These are phyloP conservation scores for Spea bombifrons DNA, from an alignment of 2,113 vertebrate genomes.

Conservation along the genomic window DNA sequence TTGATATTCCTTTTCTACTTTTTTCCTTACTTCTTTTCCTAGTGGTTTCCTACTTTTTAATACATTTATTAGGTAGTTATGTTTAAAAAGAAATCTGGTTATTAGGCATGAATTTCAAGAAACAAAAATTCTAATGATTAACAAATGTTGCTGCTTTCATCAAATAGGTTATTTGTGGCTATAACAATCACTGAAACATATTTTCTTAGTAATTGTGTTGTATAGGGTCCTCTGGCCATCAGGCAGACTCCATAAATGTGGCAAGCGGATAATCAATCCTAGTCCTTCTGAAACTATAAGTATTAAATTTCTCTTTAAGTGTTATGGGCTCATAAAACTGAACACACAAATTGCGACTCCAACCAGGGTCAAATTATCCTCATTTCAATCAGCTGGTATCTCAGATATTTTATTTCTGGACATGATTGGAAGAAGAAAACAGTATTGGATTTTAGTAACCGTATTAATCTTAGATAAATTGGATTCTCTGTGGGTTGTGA, in stretches of 20 bases:
- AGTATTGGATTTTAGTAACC: slow-evolving; percentile 40
- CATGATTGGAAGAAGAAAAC: background rate
- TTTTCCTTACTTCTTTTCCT: no score
- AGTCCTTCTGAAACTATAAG: slow-evolving; percentile 34
- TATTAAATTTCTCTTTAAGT: slow-evolving; percentile 46
- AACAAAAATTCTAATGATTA: background rate
- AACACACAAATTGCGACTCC: slow-evolving; percentile 45
- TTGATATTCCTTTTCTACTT: no score
- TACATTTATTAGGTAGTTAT: no score
- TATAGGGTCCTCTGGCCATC: slow-evolving; percentile 22
- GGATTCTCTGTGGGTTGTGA: slow-evolving; percentile 39
- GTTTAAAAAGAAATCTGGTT: no score
- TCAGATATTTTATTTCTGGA: slow-evolving; percentile 47
- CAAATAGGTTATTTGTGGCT: background rate
- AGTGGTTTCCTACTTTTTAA: no score
- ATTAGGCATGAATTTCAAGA: no score
- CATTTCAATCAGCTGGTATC: slow-evolving; percentile 43
- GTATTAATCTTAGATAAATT: slow-evolving; percentile 46
- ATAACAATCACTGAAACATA: slow-evolving; percentile 4
- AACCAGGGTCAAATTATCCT: slow-evolving; percentile 46
- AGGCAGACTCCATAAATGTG: slow-evolving; percentile 29
- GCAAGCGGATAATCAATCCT: slow-evolving; percentile 33
- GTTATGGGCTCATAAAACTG: slow-evolving; percentile 43
- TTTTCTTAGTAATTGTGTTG: slow-evolving; percentile 28
- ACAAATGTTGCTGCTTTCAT: background rate